phyloP scores from a whole-genome alignment of 2,113 vertebrate genomes.

The Catharus bicknelli region DNA sequence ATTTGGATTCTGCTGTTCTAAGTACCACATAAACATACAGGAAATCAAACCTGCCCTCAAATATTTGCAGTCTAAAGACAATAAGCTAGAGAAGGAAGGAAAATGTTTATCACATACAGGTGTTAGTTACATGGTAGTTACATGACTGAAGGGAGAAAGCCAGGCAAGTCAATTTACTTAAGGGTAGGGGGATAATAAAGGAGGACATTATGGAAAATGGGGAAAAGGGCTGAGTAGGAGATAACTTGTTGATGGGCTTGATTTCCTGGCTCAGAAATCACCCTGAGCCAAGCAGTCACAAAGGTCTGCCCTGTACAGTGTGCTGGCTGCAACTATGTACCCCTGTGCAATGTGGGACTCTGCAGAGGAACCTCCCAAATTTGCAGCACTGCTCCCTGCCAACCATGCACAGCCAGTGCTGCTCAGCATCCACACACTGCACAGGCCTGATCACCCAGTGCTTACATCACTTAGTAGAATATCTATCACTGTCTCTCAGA shows the following conservation, averaged over 20 bases:
- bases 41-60: neutral
- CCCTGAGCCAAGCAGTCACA: neutral
- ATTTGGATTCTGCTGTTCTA: neutral
- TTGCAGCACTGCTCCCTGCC: neutral
- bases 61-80: neutral
- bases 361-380: neutral
- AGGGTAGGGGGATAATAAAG: neutral
- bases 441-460: neutral
- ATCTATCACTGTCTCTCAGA: neutral
- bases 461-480: neutral
- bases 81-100: neutral
- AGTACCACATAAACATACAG: neutral
- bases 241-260: neutral
- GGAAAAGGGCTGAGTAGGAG: neutral
- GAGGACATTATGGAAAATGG: neutral
- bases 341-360: fast-evolving
- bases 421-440: neutral
- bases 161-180: neutral
- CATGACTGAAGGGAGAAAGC: neutral
- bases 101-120: neutral
- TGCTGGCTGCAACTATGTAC: fast-evolving
- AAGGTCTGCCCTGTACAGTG: neutral
- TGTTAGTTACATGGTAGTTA: neutral
- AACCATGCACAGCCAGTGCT: fast-evolving
- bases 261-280: neutral